Conservation (phyloP, 1,140 invertebrate species). For the Portunus trituberculatus region DNA sequence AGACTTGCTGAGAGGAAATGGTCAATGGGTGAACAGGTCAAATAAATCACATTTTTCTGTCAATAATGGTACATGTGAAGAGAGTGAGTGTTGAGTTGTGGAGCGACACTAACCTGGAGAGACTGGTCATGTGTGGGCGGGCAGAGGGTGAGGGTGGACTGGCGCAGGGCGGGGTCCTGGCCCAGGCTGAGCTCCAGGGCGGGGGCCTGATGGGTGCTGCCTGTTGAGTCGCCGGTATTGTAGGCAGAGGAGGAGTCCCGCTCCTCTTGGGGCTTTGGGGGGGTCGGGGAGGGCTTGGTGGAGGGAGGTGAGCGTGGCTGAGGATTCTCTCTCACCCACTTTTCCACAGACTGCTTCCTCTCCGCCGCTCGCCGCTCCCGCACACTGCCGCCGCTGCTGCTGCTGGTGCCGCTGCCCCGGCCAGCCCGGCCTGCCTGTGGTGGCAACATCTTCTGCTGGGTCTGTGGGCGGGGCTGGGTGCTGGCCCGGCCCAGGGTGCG, state of each 20-base stretch:
- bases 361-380: slow-evolving; percentile 62
- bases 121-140: slow-evolving; percentile 72
- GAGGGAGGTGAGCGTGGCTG: slow-evolving; percentile 53
- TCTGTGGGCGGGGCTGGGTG: background rate
- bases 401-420: slow-evolving; percentile 62
- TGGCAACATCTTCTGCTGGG: background rate
- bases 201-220: slow-evolving; percentile 84
- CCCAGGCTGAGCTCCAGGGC: slow-evolving; percentile 84
- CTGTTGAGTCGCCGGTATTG: slow-evolving; percentile 88
- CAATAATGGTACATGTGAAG: too few relatives aligned
- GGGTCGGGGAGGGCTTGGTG: slow-evolving; percentile 31
- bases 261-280: slow-evolving; percentile 79
- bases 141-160: slow-evolving; percentile 76
- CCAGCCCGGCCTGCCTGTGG: slow-evolving; percentile 34
- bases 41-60: too few relatives aligned
- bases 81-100: too few relatives aligned
- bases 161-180: slow-evolving; percentile 73
- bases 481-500: slow-evolving; percentile 3
- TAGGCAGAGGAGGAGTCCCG: slow-evolving; percentile 88
- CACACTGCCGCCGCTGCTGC: slow-evolving; percentile 67
- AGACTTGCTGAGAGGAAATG: too few relatives aligned
- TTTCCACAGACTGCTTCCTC: slow-evolving; percentile 67
- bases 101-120: slow-evolving; percentile 65
- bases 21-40: too few relatives aligned
- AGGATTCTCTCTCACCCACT: slow-evolving; percentile 69